Evolutionary conservation across 2,113 vertebrate genomes (phyloP).

Genomic region (Mionectes macconnelli): DNA sequence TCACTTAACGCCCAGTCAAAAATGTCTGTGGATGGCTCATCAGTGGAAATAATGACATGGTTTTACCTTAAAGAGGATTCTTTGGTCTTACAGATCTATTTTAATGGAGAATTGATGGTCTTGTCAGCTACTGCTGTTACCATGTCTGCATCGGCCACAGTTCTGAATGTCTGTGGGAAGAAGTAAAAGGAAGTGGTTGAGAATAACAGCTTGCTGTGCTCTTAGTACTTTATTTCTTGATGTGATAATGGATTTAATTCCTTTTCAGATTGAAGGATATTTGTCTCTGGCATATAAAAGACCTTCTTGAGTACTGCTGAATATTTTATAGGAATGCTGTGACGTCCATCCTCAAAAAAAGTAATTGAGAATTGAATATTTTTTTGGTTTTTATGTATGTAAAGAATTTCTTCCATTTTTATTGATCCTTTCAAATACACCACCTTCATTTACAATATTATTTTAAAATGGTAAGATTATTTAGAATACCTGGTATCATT

Average conservation of each 20-base stretch:
- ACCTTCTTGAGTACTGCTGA: not conserved
- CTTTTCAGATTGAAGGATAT: not conserved
- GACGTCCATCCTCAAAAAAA: not conserved
- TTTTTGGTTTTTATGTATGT: not conserved
- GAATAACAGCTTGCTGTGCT: not conserved
- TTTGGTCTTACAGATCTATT: slow-evolving; percentile 11
- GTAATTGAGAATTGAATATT: not conserved
- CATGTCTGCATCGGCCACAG: not conserved
- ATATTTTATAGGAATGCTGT: not conserved
- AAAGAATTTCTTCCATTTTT: not conserved
- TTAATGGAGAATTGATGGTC: slow-evolving; percentile 7
- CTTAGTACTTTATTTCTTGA: not conserved
- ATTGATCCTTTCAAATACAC: not conserved
- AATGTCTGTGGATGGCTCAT: not conserved
- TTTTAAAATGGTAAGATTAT: not conserved
- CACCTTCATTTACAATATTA: not conserved
- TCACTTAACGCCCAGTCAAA: not conserved
- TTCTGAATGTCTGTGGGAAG: not conserved
- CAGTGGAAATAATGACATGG: slow-evolving; percentile 23
- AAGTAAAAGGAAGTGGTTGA: not conserved
- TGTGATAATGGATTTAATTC: not conserved
- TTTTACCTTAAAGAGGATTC: slow-evolving; percentile 38
- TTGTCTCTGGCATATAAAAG: not conserved
- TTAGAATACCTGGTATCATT: not conserved
- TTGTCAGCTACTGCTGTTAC: not conserved